Conservation (phyloP, 1,140 invertebrate genomes). For the Penaeus vannamei region DNA sequence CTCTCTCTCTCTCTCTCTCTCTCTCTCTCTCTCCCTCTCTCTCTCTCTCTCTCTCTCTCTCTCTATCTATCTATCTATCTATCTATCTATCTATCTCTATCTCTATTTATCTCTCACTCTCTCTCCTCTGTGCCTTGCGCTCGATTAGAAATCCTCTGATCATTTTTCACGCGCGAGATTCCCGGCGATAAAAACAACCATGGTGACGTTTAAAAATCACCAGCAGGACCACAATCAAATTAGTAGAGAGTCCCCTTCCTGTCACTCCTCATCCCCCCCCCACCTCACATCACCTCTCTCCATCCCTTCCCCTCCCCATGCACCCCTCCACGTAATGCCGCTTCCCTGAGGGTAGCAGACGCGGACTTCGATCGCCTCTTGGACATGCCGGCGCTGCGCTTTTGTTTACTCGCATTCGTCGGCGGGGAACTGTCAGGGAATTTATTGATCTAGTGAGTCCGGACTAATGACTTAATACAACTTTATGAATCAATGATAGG, state of each 20-base stretch:
- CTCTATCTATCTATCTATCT: background rate
- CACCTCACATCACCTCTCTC: background rate
- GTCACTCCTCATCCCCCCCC: background rate
- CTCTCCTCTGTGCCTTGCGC: background rate
- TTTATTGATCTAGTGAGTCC: too few species aligned
- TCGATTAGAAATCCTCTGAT: background rate
- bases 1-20: background rate
- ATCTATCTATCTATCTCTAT: background rate
- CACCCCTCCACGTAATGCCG: background rate
- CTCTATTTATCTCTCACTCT: conserved; percentile 1
- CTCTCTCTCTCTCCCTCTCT: background rate
- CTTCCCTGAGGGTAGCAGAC: background rate
- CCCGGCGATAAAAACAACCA: background rate
- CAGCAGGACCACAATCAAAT: conserved; percentile 5
- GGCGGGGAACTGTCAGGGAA: too few species aligned
- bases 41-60: conserved; percentile 22
- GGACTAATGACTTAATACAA: too few species aligned
- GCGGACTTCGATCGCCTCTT: too few species aligned
- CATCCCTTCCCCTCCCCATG: background rate
- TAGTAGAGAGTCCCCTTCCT: background rate
- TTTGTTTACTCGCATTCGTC: too few species aligned
- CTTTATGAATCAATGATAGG: too few species aligned
- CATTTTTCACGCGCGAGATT: too few species aligned
- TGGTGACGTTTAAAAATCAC: conserved; percentile 20
- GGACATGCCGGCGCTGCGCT: too few species aligned